Evolutionary conservation across 2,113 vertebrate species (phyloP).

Genomic region (Nibea coibor): DNA sequence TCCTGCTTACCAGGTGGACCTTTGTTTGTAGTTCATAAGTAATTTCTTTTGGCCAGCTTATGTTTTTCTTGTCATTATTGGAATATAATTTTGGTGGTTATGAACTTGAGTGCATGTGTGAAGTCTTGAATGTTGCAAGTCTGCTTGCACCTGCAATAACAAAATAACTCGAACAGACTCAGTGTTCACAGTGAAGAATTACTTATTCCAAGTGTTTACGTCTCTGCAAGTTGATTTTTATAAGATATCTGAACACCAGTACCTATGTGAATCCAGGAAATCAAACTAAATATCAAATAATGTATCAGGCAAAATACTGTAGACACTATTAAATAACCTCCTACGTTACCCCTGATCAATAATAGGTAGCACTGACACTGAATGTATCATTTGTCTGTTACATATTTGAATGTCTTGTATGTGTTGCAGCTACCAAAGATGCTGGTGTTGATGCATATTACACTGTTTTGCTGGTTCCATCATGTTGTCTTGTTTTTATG

Average conservation of each 20-base stretch:
- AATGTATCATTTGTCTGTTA: conserved; percentile 82
- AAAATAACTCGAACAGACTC: not conserved
- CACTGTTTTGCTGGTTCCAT: conserved; percentile 75
- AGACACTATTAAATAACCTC: not conserved
- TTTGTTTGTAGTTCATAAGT: not conserved
- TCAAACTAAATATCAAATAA: not conserved
- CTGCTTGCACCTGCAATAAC: not conserved
- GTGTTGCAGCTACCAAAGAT: conserved; percentile 53
- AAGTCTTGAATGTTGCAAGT: not conserved
- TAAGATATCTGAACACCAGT: not conserved
- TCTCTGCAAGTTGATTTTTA: conserved; percentile 27
- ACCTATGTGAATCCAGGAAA: not conserved
- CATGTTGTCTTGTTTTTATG: conserved; percentile 80
- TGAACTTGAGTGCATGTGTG: no score
- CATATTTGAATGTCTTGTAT: conserved; percentile 77
- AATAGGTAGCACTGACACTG: conserved; percentile 33
- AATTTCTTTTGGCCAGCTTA: not conserved
- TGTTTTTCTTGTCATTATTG: not conserved
- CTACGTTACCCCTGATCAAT: not conserved
- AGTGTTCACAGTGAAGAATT: not conserved
- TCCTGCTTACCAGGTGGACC: not conserved
- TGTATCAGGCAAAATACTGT: not conserved
- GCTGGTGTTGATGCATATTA: conserved; percentile 58
- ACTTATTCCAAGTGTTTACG: not conserved
- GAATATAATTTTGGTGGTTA: no score